These are phyloP conservation scores for Irena cyanogastra DNA, from an alignment of 2,113 vertebrate genomes.

Conservation along the genomic window DNA sequence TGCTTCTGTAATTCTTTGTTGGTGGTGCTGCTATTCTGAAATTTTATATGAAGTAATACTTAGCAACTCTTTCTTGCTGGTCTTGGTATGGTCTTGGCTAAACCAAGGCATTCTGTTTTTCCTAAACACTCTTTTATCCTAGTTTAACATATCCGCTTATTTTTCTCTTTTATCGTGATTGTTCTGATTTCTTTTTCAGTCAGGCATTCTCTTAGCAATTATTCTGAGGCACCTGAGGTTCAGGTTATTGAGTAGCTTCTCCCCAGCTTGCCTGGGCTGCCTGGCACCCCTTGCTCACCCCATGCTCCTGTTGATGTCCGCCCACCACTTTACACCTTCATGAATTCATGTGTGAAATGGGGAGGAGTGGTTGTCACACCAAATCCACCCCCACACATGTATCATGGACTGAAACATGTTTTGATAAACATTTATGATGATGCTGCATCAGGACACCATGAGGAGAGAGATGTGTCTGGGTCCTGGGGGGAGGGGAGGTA, in stretches of 20 bases:
- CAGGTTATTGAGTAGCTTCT: not conserved
- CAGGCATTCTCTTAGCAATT: not conserved
- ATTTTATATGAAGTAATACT: not conserved
- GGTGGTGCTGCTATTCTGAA: not conserved
- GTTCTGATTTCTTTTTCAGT: not conserved
- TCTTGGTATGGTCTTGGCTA: not conserved
- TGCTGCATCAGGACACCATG: not conserved
- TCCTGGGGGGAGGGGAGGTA: not conserved
- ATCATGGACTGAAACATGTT: not conserved
- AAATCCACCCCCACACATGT: not conserved
- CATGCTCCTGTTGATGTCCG: fast-evolving
- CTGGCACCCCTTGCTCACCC: not conserved
- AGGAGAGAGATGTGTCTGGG: not conserved
- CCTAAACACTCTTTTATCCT: not conserved
- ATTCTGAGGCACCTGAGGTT: not conserved
- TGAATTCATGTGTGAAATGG: not conserved
- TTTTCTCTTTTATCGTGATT: not conserved
- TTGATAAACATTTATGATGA: not conserved
- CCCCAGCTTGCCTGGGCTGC: not conserved
- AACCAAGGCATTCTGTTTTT: not conserved
- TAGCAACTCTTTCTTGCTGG: not conserved
- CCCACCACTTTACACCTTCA: not conserved
- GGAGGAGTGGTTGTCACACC: not conserved
- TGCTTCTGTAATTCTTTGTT: not conserved
- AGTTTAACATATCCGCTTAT: not conserved